phyloP scores from a whole-genome alignment of 2,113 vertebrate species.

The Heterochromis multidens region DNA sequence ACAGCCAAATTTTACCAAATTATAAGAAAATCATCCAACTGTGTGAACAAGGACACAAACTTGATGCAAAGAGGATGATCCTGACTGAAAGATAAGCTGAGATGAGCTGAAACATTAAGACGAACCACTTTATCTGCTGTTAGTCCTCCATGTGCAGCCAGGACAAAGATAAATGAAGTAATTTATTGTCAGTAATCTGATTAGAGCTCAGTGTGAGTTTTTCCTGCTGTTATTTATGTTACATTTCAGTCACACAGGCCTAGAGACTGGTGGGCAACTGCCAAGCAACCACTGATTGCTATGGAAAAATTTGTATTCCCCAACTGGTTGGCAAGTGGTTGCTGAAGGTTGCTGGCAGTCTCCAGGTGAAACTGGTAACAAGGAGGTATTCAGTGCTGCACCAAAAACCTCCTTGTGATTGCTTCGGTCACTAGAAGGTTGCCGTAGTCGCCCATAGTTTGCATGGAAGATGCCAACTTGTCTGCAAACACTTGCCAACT shows the following conservation, averaged over 20 bases:
- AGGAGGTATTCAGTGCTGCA: too few species aligned
- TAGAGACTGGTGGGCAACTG: too few species aligned
- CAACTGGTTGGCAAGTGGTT: background rate
- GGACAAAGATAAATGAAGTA: background rate
- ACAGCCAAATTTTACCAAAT: background rate
- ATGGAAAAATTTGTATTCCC: too few species aligned
- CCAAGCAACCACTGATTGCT: too few species aligned
- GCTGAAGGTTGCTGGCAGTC: background rate
- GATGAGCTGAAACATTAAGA: background rate
- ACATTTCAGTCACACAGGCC: too few species aligned
- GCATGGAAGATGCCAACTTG: background rate
- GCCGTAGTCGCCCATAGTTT: background rate
- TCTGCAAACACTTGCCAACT: background rate
- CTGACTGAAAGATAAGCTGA: background rate
- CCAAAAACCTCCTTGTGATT: background rate
- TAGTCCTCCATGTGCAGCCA: background rate
- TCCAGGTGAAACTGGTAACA: background rate
- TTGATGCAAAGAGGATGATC: background rate
- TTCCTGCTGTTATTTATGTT: too few species aligned
- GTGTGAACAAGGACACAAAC: background rate
- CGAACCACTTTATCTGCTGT: background rate
- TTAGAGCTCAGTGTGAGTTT: too few species aligned
- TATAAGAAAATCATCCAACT: background rate
- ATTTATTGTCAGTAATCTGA: background rate
- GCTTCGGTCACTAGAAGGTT: background rate